Evolutionary conservation across 1,140 invertebrate genomes (phyloP), one percentile per base, ranked within the genome.

Genomic region (Tetramorium parvispinum): DNA sequence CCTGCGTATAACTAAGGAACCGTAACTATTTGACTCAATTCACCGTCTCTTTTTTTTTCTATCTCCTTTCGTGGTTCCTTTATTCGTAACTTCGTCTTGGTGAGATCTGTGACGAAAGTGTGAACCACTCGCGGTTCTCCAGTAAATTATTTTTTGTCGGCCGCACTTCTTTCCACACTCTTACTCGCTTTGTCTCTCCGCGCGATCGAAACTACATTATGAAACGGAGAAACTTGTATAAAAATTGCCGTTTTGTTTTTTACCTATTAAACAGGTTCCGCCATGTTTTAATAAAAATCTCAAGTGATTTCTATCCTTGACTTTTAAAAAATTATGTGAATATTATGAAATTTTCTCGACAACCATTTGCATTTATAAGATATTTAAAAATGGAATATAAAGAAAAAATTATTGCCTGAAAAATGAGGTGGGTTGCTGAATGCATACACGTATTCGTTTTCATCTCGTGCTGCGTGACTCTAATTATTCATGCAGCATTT

Each of bases 11-110:
- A 55, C 53, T 65, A 85, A 76, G 43, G 75, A 82, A 89, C 86
- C 89, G 85, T 81, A 90, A 90, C 89, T 90, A 90, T 90, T 90
- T 88, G 61, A 90, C 88, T 90, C 81, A 85, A 90, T 85, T 87
- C 79, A 77, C 61, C 73, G 37, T 90, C 63, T 77, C 40, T 66
- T 43, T 77, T 86, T 86, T 68, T 87, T 68, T 68, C 79, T n/a
- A 46, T 77, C 43, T 78, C 40, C 32, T 82, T 70, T 66, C 66
- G 55, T 57, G 59, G 55, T 55, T 66, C 70, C 66, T 53, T 85
- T 63, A 82, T 89, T 70, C 85, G 75, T 88, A 71, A 61, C 83
- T 81, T 89, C 85, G 63, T 87, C 73, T 66, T 68, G 57, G 57
- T 53, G 27, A 70, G 87, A 89, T 90, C 85, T 88, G 88, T 89